Conservation (phyloP, 2,888 invertebrate species). For the Priocnemis perturbator region DNA sequence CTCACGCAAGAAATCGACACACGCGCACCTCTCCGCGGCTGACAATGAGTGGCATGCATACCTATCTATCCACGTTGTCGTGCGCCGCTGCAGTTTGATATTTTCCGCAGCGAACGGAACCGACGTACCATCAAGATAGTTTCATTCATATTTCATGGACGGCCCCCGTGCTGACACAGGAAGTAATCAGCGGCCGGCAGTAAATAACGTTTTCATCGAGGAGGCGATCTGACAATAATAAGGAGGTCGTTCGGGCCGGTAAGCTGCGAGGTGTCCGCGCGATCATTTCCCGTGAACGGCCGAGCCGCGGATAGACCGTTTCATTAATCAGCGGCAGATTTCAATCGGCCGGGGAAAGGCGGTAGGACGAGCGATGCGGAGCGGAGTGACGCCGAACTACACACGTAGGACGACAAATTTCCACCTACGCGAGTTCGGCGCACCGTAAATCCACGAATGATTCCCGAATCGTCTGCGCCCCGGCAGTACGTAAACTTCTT, state of each 20-base stretch:
- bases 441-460: slow-evolving; percentile 44
- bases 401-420: background rate
- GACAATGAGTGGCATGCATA: slow-evolving; percentile 22
- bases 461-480: slow-evolving; percentile 38
- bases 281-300: slow-evolving; percentile 28
- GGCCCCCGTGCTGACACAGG: slow-evolving; percentile 40
- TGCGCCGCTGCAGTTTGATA: slow-evolving; percentile 3
- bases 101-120: slow-evolving; percentile 14
- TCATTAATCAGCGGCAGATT: slow-evolving; percentile 41
- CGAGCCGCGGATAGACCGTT: slow-evolving; percentile 14
- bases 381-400: too few species aligned
- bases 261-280: slow-evolving; percentile 1
- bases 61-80: background rate
- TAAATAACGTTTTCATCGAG: slow-evolving; percentile 39
- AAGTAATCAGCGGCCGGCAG: slow-evolving; percentile 49
- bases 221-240: slow-evolving; percentile 37
- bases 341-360: slow-evolving; percentile 24
- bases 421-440: slow-evolving; percentile 14
- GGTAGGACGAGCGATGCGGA: background rate
- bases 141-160: slow-evolving; percentile 19
- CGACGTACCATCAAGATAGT: slow-evolving; percentile 27
- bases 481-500: slow-evolving; percentile 47
- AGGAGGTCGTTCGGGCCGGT: slow-evolving; percentile 19
- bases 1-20: background rate
- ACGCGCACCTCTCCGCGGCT: slow-evolving; percentile 12